Evolutionary conservation across 2,113 vertebrate genomes (phyloP).

Genomic region (Dromiciops gliroides): DNA sequence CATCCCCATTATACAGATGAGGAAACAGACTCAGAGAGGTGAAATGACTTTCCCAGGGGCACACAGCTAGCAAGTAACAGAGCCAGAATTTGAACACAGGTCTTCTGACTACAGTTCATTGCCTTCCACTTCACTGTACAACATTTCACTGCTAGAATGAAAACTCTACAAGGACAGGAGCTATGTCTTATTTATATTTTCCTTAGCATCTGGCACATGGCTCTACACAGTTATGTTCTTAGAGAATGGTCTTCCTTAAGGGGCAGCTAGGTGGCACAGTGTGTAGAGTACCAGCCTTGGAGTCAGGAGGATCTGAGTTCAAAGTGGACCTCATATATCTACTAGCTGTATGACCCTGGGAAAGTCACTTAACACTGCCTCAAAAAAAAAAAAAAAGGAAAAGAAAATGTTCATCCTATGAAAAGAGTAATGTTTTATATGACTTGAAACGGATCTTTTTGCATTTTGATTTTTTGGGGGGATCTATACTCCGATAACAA

Average conservation of each 20-base stretch:
- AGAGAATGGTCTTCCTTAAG: not conserved
- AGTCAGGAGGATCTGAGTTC: not conserved
- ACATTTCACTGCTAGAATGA: not conserved
- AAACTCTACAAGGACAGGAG: not conserved
- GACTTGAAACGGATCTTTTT: not conserved
- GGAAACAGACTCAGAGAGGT: not conserved
- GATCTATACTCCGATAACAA: not conserved
- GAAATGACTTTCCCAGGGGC: not conserved
- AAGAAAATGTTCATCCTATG: not conserved
- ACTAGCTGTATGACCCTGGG: not conserved
- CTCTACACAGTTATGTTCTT: not conserved
- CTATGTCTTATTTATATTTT: not conserved
- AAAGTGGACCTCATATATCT: not conserved
- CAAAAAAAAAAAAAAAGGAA: too few species aligned
- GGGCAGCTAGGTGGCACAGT: not conserved
- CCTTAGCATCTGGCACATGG: not conserved
- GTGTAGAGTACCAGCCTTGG: not conserved
- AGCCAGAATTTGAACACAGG: not conserved
- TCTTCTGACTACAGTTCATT: not conserved
- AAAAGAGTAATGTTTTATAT: not conserved
- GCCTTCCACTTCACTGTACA: not conserved
- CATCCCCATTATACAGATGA: not conserved
- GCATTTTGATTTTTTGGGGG: not conserved
- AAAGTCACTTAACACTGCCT: not conserved
- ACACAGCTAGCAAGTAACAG: not conserved